Percentiles rank a stretch among this genome's conserved stretches.
phyloP scores from a whole-genome alignment of 2,888 invertebrate species.

The Ochlodes sylvanus region DNA sequence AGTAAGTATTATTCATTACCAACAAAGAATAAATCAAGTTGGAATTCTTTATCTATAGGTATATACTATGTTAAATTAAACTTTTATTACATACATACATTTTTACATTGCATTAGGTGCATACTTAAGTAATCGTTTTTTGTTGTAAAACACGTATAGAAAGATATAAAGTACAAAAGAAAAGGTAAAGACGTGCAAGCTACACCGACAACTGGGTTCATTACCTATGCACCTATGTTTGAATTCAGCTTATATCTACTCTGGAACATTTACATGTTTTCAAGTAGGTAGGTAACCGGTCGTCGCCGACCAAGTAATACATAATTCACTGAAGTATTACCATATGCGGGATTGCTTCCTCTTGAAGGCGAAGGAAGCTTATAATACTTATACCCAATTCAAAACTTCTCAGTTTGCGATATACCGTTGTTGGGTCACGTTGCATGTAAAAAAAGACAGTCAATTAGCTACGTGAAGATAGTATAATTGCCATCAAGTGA shows the following conservation, averaged over 20 bases:
- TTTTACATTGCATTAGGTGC: no score
- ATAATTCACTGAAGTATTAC: slow-evolving; percentile 62
- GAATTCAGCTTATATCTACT: neutral
- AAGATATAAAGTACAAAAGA: no score
- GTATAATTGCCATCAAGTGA: slow-evolving; percentile 10
- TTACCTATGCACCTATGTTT: neutral
- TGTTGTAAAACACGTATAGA: no score
- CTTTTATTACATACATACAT: no score
- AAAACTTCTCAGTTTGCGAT: slow-evolving; percentile 50
- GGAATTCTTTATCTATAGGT: no score
- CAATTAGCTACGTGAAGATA: neutral
- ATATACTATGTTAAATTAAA: no score
- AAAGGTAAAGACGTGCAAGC: no score
- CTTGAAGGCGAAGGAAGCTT: slow-evolving; percentile 7
- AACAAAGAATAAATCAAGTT: no score
- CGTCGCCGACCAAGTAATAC: slow-evolving; percentile 48
- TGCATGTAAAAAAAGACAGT: slow-evolving; percentile 28
- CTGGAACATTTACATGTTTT: neutral
- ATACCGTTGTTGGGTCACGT: slow-evolving; percentile 41
- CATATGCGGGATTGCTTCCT: slow-evolving; percentile 44
- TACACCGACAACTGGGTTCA: no score
- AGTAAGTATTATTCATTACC: no score
- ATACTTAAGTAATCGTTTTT: no score
- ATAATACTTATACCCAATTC: slow-evolving; percentile 31
- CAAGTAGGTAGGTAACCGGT: neutral